Conservation (phyloP, 2,797 vertebrate species). For the Aselliscus stoliczkanus region DNA sequence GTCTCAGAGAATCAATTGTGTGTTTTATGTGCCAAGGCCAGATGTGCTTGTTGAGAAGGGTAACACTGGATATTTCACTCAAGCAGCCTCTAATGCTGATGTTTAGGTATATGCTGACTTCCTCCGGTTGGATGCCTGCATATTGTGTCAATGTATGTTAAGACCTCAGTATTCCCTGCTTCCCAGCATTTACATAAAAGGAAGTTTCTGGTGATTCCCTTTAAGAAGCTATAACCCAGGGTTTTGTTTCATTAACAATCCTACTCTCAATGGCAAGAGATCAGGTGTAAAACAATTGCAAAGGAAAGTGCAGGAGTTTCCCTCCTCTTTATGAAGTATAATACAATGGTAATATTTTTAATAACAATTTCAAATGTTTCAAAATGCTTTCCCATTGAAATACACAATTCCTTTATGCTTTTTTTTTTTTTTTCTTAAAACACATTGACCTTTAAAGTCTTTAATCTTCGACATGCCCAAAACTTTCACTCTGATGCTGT, state of each 20-base stretch:
- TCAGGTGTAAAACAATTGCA: not conserved
- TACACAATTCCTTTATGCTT: not conserved
- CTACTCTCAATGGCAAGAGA: not conserved
- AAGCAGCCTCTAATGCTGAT: not conserved
- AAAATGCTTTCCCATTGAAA: not conserved
- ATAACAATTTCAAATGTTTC: not conserved
- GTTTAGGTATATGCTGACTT: not conserved
- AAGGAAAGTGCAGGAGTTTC: not conserved
- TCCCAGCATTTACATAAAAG: not conserved
- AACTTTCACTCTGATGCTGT: not conserved
- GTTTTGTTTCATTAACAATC: not conserved
- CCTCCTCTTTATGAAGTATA: not conserved
- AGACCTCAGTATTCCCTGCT: not conserved
- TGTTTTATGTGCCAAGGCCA: not conserved
- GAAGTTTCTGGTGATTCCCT: not conserved
- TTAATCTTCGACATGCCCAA: not conserved
- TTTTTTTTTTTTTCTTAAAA: constrained; percentile 32
- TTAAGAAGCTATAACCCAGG: not conserved
- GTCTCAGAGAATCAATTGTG: not conserved
- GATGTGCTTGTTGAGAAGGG: not conserved
- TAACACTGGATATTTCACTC: not conserved
- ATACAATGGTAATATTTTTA: not conserved
- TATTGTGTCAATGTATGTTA: not conserved
- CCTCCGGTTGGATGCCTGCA: not conserved
- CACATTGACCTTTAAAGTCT: not conserved